phyloP scores from a whole-genome alignment of 1,140 invertebrate genomes.

The Drosophila virilis region DNA sequence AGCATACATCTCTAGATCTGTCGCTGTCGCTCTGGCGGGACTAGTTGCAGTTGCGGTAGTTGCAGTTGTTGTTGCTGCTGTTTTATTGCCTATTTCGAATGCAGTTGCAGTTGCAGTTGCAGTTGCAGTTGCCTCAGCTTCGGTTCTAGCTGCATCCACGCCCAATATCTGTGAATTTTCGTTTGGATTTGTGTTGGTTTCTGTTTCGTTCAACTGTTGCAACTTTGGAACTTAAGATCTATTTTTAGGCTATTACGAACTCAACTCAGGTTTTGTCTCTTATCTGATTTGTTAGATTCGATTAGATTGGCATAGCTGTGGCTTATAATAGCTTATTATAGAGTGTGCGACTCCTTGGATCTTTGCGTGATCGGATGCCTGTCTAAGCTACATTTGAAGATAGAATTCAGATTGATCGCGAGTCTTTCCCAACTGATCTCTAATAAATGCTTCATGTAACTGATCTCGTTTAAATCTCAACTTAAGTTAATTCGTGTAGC shows the following conservation, averaged over 20 bases:
- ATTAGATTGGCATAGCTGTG: neutral
- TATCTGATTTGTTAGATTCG: neutral
- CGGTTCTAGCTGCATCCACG: conserved; percentile 63
- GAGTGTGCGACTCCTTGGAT: too few species aligned
- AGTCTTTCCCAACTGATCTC: too few species aligned
- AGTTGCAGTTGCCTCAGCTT: conserved; percentile 37
- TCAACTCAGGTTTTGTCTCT: too few species aligned
- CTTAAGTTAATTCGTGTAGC: too few species aligned
- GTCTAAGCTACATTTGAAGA: too few species aligned
- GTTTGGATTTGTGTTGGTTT: conserved; percentile 37
- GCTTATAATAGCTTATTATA: neutral
- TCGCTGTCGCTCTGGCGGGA: conserved; percentile 61
- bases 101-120: conserved; percentile 56
- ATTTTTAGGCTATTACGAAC: neutral
- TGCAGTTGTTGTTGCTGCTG: conserved; percentile 49
- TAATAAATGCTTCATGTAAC: too few species aligned
- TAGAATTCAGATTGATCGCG: too few species aligned
- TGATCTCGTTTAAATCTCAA: too few species aligned
- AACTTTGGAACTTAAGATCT: conserved; percentile 11
- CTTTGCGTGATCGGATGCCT: too few species aligned
- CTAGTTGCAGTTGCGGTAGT: conserved; percentile 49
- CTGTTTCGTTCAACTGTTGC: conserved; percentile 31
- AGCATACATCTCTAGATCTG: conserved; percentile 80
- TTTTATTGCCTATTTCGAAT: conserved; percentile 11
- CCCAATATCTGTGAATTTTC: conserved; percentile 75